Base-by-base conservation (phyloP, 1,140 invertebrate species). In the Caenorhabditis tropicalis region DNA sequence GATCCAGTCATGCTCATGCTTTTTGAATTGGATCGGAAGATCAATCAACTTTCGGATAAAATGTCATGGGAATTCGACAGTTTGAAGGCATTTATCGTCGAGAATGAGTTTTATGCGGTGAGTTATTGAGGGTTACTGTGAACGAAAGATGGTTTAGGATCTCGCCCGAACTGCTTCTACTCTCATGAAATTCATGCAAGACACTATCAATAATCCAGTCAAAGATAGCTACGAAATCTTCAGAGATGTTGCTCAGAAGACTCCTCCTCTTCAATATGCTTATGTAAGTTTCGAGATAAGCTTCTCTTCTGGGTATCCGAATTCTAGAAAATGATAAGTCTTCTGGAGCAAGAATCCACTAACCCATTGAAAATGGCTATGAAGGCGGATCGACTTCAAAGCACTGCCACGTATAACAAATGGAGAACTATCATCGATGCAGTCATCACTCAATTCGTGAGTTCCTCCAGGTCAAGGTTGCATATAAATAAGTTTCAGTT, bases 281-380 rank as follows among this genome's bases (percentile, higher is more conserved):
- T 65, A 65, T 65, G 58, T 65, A 36, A 65, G 58, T 9, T 27
- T 56, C 9, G n/a, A 27, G 51, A 19, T 5, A 51, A 19, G n/a
- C 12, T n/a, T n/a, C n/a, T n/a, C n/a, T n/a, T n/a, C n/a, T n/a
- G n/a, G n/a, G n/a, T n/a, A n/a, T n/a, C n/a, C n/a, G n/a, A 2
- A 10, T n/a, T 65, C 19, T 31, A 65, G 58, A 65, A 65, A 65
- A 65, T 65, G 58, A 65, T 65, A 65, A 65, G 58, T 65, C 58
- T 65, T n/a, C 31, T 65, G 29, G 58, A 65, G n/a, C 58, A 65
- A 65, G 58, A 65, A 36, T 65, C 58, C 0, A 65, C 58, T 1
- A 65, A 65, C 36, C 58, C 58, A 24, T 19, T 65, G 19, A 65
- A 65, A 36, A 65, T 65, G 58, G 58, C 58, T 19, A 65, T 65